These are phyloP conservation scores for Neogobius melanostomus DNA, from an alignment of 2,113 vertebrate species.

Conservation along the genomic window DNA sequence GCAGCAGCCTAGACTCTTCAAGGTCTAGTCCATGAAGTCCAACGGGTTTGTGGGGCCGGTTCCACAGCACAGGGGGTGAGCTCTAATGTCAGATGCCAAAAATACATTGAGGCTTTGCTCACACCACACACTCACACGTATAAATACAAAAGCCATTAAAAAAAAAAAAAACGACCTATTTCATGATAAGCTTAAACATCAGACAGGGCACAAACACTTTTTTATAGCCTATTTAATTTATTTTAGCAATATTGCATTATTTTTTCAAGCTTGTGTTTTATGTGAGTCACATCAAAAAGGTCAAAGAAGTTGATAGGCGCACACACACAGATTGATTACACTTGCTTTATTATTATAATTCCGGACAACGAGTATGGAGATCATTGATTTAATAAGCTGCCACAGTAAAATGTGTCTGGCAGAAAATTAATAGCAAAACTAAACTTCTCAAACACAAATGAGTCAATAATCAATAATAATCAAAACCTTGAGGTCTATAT, in stretches of 20 bases:
- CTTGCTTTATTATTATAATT: slow-evolving; percentile 60
- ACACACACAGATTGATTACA: neutral
- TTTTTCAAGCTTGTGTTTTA: too few species aligned
- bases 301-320: neutral
- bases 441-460: slow-evolving; percentile 25
- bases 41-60: slow-evolving; percentile 13
- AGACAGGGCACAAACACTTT: too few species aligned
- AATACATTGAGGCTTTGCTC: slow-evolving; percentile 69
- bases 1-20: neutral
- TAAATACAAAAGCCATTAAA: slow-evolving; percentile 28
- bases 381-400: neutral
- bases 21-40: slow-evolving; percentile 1
- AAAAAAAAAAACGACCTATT: too few species aligned
- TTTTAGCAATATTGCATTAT: too few species aligned
- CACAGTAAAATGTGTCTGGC: slow-evolving; percentile 24
- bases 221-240: too few species aligned
- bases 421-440: slow-evolving; percentile 15
- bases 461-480: slow-evolving; percentile 45
- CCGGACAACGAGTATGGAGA: slow-evolving; percentile 8
- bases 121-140: slow-evolving; percentile 11
- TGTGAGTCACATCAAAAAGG: neutral
- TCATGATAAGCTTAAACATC: too few species aligned
- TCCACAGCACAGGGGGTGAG: slow-evolving; percentile 43
- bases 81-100: slow-evolving; percentile 78
- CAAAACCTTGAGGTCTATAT: slow-evolving; percentile 23